Evolutionary conservation across 1,140 invertebrate species (phyloP).

Genomic region (Leptinotarsa defecta): DNA sequence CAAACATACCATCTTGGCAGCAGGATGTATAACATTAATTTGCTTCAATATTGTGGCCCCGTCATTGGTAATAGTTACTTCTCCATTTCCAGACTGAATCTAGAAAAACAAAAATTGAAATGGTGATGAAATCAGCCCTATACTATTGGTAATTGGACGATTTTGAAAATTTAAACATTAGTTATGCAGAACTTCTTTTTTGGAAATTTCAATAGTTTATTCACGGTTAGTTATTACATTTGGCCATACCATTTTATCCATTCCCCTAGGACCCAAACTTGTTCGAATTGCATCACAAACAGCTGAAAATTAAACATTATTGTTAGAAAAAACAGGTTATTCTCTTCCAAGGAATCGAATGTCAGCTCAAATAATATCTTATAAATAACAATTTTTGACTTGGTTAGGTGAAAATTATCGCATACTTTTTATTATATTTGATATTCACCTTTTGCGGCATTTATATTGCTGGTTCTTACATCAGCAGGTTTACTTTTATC

Average conservation of each 20-base stretch:
- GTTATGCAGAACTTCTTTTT: no score
- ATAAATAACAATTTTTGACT: not conserved
- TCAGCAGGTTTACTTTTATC: slow-evolving; percentile 94
- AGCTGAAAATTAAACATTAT: slow-evolving; percentile 68
- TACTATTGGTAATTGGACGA: no score
- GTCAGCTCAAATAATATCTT: not conserved
- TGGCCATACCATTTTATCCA: slow-evolving; percentile 96
- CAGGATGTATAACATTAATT: slow-evolving; percentile 98
- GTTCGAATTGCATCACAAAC: slow-evolving; percentile 98
- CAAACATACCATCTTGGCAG: slow-evolving; percentile 93
- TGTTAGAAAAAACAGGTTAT: slow-evolving; percentile 1
- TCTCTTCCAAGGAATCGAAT: not conserved
- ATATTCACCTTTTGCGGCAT: slow-evolving; percentile 91
- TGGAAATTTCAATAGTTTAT: not conserved
- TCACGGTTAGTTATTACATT: not conserved
- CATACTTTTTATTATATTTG: slow-evolving; percentile 22
- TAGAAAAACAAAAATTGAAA: slow-evolving; percentile 51
- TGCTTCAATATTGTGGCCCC: slow-evolving; percentile 99
- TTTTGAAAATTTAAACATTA: no score
- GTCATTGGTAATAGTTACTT: slow-evolving; percentile 99
- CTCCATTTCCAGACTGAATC: slow-evolving; percentile 96
- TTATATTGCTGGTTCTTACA: slow-evolving; percentile 94
- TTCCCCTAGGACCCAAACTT: slow-evolving; percentile 95
- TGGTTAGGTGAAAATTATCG: not conserved
- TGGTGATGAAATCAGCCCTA: not conserved